Conservation (phyloP, 2,113 vertebrate species). For the Odocoileus virginianus region DNA sequence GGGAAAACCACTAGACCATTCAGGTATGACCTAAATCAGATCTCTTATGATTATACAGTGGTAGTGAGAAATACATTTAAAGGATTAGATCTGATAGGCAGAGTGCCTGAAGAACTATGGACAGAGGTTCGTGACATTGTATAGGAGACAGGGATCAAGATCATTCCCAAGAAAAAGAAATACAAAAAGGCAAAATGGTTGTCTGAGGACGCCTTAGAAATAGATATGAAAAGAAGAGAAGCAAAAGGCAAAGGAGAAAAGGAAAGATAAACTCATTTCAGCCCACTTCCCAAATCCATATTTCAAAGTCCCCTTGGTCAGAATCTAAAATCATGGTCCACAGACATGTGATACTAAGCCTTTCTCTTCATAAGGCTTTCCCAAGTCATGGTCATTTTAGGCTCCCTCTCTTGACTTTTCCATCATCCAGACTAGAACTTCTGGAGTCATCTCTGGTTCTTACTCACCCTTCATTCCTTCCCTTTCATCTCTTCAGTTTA, state of each 20-base stretch:
- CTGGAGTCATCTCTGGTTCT: background rate
- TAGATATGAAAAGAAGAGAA: background rate
- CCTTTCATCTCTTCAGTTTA: background rate
- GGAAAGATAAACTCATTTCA: background rate
- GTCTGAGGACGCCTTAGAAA: background rate
- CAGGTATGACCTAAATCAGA: background rate
- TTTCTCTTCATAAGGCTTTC: fast-evolving
- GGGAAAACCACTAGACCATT: background rate
- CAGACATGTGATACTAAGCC: too few species aligned
- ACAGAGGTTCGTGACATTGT: fast-evolving
- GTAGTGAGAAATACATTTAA: background rate
- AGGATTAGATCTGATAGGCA: background rate
- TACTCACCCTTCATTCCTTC: background rate
- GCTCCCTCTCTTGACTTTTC: background rate
- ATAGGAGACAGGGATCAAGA: background rate
- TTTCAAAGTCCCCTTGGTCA: background rate
- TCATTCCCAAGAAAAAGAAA: background rate
- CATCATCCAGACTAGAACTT: background rate
- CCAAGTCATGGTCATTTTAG: fast-evolving
- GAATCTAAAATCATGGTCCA: background rate
- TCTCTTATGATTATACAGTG: background rate
- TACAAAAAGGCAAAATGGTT: background rate
- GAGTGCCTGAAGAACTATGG: background rate
- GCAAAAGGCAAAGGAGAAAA: background rate
- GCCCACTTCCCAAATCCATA: background rate